Evolutionary conservation across 2,888 invertebrate genomes (phyloP).

Genomic region (Eupithecia pulchellata): DNA sequence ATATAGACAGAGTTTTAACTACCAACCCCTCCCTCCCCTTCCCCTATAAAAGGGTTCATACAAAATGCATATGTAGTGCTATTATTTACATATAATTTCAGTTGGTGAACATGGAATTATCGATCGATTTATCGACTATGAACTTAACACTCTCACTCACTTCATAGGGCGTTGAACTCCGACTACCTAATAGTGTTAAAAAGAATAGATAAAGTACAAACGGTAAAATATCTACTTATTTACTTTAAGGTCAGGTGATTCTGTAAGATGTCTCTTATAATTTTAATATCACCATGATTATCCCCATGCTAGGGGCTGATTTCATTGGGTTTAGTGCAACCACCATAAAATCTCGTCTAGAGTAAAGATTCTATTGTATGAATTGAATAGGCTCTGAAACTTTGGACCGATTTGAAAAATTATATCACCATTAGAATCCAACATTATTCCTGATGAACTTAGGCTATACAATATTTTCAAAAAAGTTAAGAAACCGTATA

Average conservation of each 20-base stretch:
- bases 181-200: background rate
- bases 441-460: too few relatives aligned
- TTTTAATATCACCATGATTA: background rate
- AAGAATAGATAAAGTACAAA: background rate
- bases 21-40: background rate
- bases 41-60: conserved; percentile 1
- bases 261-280: background rate
- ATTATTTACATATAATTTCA: conserved; percentile 62
- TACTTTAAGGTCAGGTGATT: background rate
- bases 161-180: background rate
- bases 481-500: too few relatives aligned
- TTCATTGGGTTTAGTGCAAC: background rate
- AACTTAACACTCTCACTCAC: conserved; percentile 1
- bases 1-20: conserved; percentile 7
- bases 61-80: conserved; percentile 48
- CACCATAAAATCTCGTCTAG: background rate
- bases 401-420: too few relatives aligned
- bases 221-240: background rate
- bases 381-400: too few relatives aligned
- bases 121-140: background rate
- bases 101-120: conserved; percentile 5
- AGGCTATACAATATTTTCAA: too few relatives aligned
- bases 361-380: too few relatives aligned
- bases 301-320: background rate
- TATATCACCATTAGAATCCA: too few relatives aligned